Evolutionary conservation across 2,888 invertebrate genomes (phyloP), one percentile per base, ranked within the genome.

Genomic region (Nomada flava): DNA sequence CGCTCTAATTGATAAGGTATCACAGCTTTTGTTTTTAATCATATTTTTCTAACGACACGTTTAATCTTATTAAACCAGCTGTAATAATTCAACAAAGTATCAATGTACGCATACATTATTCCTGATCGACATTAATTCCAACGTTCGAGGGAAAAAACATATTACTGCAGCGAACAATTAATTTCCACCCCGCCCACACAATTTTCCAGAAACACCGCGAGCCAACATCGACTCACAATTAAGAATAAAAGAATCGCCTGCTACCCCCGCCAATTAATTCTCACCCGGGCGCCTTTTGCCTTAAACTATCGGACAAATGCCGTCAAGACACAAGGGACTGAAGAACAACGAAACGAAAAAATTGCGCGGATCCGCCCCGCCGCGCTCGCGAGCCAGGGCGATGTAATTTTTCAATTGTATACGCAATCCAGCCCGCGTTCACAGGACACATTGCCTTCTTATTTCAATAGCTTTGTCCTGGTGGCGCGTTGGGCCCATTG

Each of bases 381-480:
- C 36, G 29, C 13, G 55, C 23, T 55, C 44, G 64, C 71, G 60
- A 70, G 59, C 70, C 65, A 36, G 60, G 42, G 63, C 79, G 55
- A 80, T 68, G 80, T 80, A 80, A 80, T 80, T 80, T 80, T 80
- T 80, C 80, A 80, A 63, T 73, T 79, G 55, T 63, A 72, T 63
- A 72, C 80, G 63, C 78, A 72, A 79, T 72, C 44, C 26, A 26
- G 55, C 9, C 29, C 62, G 50, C 62, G n/a, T 57, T 59, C 73
- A 5, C 42, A 10, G 71, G 18, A 60, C 20, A 52, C 72, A 29
- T 23, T 29, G 42, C 78, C 55, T 80, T 72, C 80, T 80, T 79
- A 80, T 79, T 79, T 80, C 80, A 78, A 78, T 72, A 55, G 68
- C 72, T 57, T 80, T 80, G 79, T 79, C 50, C 64, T 42, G 13